These are phyloP conservation scores for Tinamus major DNA, from an alignment of 2,797 vertebrate species.

Conservation along the genomic window DNA sequence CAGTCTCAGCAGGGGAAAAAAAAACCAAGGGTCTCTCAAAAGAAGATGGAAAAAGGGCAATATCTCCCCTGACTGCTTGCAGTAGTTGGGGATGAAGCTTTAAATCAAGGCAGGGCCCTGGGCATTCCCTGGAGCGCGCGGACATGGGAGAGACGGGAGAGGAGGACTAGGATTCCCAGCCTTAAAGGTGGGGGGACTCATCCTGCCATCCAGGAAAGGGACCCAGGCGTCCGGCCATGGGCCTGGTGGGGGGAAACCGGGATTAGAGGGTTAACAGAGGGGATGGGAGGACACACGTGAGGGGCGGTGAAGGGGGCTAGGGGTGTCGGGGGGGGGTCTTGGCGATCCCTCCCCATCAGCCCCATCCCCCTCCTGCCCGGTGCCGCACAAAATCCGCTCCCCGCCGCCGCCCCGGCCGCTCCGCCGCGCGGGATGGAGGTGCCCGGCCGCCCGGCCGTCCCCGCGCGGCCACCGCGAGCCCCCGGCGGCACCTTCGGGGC, in stretches of 20 bases:
- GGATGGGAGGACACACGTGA: neutral
- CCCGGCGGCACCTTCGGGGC: neutral
- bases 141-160: neutral
- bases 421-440: conserved; percentile 9
- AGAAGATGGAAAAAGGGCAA: neutral
- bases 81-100: neutral
- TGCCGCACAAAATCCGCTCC: conserved; percentile 19
- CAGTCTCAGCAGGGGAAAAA: fast-evolving
- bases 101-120: neutral
- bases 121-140: conserved; percentile 14
- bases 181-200: fast-evolving
- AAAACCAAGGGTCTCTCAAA: fast-evolving
- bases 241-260: neutral
- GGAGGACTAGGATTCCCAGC: neutral
- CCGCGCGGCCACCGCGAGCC: neutral
- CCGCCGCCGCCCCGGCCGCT: neutral
- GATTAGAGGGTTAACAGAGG: conserved; percentile 19
- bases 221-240: neutral
- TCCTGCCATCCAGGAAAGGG: neutral
- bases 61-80: neutral
- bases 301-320: too few relatives aligned
- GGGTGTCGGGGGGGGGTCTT: neutral
- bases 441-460: neutral
- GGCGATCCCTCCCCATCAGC: neutral
- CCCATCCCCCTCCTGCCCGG: neutral